Conservation (phyloP, 2,797 vertebrate species). For the Cynodonichthys magdalenae region DNA sequence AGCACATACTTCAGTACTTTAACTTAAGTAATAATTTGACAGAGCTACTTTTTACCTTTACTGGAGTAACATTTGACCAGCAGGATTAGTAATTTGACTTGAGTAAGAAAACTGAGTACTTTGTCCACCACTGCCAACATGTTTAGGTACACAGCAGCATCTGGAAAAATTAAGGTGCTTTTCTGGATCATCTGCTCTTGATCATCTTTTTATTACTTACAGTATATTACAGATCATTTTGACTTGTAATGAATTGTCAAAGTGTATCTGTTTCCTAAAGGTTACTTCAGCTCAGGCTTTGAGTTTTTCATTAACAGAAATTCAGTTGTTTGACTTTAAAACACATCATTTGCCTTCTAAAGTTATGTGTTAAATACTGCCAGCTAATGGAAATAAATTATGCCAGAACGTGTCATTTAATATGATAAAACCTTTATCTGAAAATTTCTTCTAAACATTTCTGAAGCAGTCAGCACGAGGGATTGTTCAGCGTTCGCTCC, state of each 20-base stretch:
- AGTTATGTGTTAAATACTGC: slow-evolving; percentile 5
- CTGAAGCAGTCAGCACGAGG: slow-evolving; percentile 14
- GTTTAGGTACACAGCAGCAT: not conserved
- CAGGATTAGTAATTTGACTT: too few relatives aligned
- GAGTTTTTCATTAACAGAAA: slow-evolving; percentile 7
- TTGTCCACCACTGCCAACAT: not conserved
- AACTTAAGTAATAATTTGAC: too few relatives aligned
- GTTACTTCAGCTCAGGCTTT: not conserved
- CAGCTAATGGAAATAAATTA: slow-evolving; percentile 9
- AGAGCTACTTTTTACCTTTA: too few relatives aligned
- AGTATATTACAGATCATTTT: not conserved
- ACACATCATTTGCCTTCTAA: slow-evolving; percentile 12
- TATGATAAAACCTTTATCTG: slow-evolving; percentile 4
- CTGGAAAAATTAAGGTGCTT: not conserved
- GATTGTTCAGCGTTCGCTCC: slow-evolving; percentile 33
- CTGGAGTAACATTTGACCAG: too few relatives aligned
- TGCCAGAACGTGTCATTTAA: slow-evolving; percentile 21
- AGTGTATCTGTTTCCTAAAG: not conserved
- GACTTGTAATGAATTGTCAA: not conserved
- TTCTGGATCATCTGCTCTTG: not conserved
- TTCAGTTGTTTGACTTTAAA: slow-evolving; percentile 38
- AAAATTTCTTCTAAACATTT: slow-evolving; percentile 22
- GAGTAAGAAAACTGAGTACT: not conserved
- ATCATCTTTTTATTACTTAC: not conserved
- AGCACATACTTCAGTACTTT: too few relatives aligned